phyloP scores from a whole-genome alignment of 1,140 invertebrate species.

The Drosophila pectinifera region DNA sequence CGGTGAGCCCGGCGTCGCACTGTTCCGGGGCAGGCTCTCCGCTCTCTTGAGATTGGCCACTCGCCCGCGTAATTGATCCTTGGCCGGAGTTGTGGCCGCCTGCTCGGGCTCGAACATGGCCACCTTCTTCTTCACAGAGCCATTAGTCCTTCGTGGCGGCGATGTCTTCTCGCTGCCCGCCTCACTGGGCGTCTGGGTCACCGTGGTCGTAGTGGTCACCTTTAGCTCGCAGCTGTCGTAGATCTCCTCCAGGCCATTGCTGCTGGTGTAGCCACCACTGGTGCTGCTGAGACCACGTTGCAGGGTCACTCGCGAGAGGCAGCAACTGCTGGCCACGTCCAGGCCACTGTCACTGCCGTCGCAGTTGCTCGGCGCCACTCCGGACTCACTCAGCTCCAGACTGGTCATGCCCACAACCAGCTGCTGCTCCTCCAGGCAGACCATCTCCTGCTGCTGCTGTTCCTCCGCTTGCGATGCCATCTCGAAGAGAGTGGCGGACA shows the following conservation, averaged over 20 bases:
- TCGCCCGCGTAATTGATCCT: slow-evolving; percentile 61
- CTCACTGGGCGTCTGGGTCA: slow-evolving; percentile 87
- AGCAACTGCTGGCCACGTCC: slow-evolving; percentile 87
- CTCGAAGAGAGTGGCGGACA: slow-evolving; percentile 71
- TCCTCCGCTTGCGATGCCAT: slow-evolving; percentile 56
- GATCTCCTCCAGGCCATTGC: slow-evolving; percentile 86
- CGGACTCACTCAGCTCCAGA: slow-evolving; percentile 62
- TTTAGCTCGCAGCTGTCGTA: slow-evolving; percentile 89
- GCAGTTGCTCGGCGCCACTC: slow-evolving; percentile 61
- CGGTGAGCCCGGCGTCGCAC: slow-evolving; percentile 76
- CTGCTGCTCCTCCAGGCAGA: slow-evolving; percentile 62
- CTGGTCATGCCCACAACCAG: slow-evolving; percentile 61
- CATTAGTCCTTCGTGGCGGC: slow-evolving; percentile 47
- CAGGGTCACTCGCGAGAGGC: slow-evolving; percentile 59
- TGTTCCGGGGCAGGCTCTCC: slow-evolving; percentile 86
- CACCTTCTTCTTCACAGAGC: slow-evolving; percentile 78
- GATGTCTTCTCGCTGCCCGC: slow-evolving; percentile 88
- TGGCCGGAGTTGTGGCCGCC: slow-evolving; percentile 30
- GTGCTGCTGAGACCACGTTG: slow-evolving; percentile 86
- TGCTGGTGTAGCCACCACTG: slow-evolving; percentile 88
- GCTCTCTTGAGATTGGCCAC: slow-evolving; percentile 85
- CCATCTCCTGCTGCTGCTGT: slow-evolving; percentile 31
- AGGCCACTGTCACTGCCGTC: slow-evolving; percentile 93
- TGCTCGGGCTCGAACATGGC: slow-evolving; percentile 74
- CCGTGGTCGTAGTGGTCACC: slow-evolving; percentile 75